Base-by-base conservation (phyloP, 2,888 invertebrate genomes). In the Anthophora plumipes region DNA sequence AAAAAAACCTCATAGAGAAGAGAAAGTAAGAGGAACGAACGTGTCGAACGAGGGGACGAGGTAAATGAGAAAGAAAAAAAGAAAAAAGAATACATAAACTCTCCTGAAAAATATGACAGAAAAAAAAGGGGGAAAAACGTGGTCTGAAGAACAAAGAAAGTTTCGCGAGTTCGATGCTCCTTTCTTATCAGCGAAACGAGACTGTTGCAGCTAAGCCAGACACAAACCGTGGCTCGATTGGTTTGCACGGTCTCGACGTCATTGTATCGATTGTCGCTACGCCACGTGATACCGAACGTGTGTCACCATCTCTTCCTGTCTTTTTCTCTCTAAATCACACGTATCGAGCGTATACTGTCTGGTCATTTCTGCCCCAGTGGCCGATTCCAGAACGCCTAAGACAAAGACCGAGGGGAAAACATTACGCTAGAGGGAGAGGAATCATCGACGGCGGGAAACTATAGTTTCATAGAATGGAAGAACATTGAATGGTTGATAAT, bases 121-220 rank as follows among this genome's bases (percentile, higher is more conserved):
- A 46, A 22, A 20, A 17, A 11, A 57, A 22, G 1, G 52, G 37
- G 50, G 20, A 31, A 43, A 59, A 75, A 59, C 52, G 55, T 71
- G 50, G 14, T 22, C 14, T 17, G 52, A 64, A 41, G 77, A 81
- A 85, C 83, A 85, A 87, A 82, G 86, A 86, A 85, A 84, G 71
- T 77, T 69, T 22, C 64, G 80, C 78, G 86, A 90, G 91, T 92
- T 92, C 92, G 91, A 91, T 90, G 91, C 90, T 89, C 91, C 82
- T 89, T 79, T 88, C 88, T 91, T 92, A 92, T 92, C 92, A 90
- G 88, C 81, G 87, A 77, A n/a, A 84, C 83, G 85, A 74, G 67
- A 74, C 77, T 82, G 84, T 82, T 77, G 79, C 74, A 70, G 76
- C 59, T 61, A 77, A 80, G 78, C 69, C 60, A 60, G 37, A 50